Evolutionary conservation across 2,113 vertebrate genomes (phyloP), one percentile per base, ranked within the genome.

Genomic region (Ophthalmolycus amberensis): DNA sequence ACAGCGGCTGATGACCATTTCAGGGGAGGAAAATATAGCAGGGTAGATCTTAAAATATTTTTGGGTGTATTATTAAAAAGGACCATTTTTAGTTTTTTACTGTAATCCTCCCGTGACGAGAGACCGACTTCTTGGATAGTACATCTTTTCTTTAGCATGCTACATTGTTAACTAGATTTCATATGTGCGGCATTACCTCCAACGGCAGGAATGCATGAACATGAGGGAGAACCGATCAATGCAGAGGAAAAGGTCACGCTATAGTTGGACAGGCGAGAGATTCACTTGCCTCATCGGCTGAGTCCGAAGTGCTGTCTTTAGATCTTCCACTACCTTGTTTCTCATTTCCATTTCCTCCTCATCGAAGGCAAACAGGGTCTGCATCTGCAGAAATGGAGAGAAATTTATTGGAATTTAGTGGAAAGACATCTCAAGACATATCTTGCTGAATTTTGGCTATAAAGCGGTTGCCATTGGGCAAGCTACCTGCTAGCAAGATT

Each of bases 341-440:
- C 98, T 97, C 96, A 96, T 96, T 92, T 98, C 97, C 81, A 96
- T 99, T 95, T 99, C 97, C 91, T 99, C 97, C 85, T 99, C 97
- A 46, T 99, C 97, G 5, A 97, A 98, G 15, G 95, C 95, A 50
- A 98, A 99, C 60, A 99, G 90, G 25, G 96, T 97, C 95, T 99
- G 98, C 97, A 99, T 99, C 98, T 99, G 93, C 37, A 90, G 32
- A 27, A 16, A 22, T 15, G 12, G 38, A 8, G 42, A 25, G 62
- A 63, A 44, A 83, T 59, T 0, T 29, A 48, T 50, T 46, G 16
- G 9, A 71, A 56, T 38, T 63, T 22, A 54, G 5, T 38, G 11
- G 18, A 59, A 38, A 73, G 14, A 27, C 15, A 48, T 29, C 18
- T 4, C 25, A 25, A 25, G 25, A 25, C 25, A 77, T 54, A 44